A percentile compares a stretch with the other conserved stretches of the same genome.
These are phyloP conservation scores for Serilophus lunatus DNA, from an alignment of 2,113 vertebrate species.

Conservation along the genomic window DNA sequence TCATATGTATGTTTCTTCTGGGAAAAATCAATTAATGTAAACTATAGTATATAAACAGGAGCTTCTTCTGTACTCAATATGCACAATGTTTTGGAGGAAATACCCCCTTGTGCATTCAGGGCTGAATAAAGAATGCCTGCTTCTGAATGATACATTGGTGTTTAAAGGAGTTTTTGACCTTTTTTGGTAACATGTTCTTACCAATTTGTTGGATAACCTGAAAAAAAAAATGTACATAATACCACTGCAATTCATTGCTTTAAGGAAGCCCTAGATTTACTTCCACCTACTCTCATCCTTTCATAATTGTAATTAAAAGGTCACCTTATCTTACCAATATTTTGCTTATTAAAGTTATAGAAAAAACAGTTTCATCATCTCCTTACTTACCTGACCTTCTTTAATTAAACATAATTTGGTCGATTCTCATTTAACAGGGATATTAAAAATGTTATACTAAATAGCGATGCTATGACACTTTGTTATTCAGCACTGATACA, in stretches of 20 bases:
- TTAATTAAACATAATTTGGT: not conserved
- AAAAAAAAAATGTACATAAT: not conserved
- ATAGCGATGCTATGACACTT: not conserved
- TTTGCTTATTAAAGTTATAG: not conserved
- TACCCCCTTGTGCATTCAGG: not conserved
- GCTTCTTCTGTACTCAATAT: not conserved
- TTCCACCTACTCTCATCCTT: not conserved
- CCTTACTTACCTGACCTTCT: not conserved
- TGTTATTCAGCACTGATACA: not conserved
- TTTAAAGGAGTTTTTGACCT: not conserved
- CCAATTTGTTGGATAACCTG: accelerated
- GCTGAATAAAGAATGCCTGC: no score
- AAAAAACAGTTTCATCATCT: not conserved
- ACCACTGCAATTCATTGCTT: not conserved
- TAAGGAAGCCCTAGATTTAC: not conserved
- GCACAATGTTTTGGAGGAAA: not conserved
- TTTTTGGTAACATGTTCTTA: not conserved
- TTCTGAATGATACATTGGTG: not conserved
- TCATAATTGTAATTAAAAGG: not conserved
- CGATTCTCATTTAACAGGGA: not conserved
- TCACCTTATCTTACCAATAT: not conserved
- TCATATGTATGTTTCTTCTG: not conserved
- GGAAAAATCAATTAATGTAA: not conserved
- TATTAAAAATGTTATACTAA: not conserved
- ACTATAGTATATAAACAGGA: not conserved